Evolutionary conservation across 1,140 invertebrate genomes (phyloP).

Genomic region (Drosophila nasuta): DNA sequence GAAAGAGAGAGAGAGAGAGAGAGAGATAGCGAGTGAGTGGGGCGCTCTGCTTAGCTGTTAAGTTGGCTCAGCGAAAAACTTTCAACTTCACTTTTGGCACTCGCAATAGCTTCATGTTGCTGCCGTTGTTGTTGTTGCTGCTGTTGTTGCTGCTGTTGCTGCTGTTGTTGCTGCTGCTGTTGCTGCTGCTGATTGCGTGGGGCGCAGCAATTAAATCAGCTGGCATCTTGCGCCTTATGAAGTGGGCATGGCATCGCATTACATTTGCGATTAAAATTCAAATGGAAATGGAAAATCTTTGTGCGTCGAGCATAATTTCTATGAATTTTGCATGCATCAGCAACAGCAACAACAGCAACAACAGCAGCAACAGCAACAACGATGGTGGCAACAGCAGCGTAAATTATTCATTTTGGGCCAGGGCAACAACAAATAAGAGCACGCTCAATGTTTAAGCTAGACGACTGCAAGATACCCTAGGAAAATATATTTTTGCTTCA

Average conservation of each 20-base stretch:
- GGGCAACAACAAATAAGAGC: conserved; percentile 28
- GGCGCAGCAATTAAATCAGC: conserved; percentile 64
- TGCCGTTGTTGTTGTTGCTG: too few relatives aligned
- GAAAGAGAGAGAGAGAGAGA: too few relatives aligned
- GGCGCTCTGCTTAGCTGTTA: conserved; percentile 1
- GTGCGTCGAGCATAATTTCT: conserved; percentile 58
- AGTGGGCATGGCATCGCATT: conserved; percentile 38
- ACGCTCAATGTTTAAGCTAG: neutral
- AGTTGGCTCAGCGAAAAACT: conserved; percentile 30
- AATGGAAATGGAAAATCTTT: conserved; percentile 70
- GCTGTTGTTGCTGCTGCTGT: conserved; percentile 8
- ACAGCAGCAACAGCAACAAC: neutral
- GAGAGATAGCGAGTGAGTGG: too few relatives aligned
- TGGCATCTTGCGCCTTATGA: conserved; percentile 31
- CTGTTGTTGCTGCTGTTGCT: too few relatives aligned
- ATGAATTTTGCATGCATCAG: conserved; percentile 76
- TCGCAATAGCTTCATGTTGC: conserved; percentile 28
- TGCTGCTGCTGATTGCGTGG: conserved; percentile 9
- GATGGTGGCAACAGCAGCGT: conserved; percentile 41
- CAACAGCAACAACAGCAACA: conserved; percentile 41
- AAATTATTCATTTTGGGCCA: conserved; percentile 79
- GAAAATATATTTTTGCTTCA: too few relatives aligned
- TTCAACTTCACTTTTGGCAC: neutral
- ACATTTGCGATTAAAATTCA: conserved; percentile 67
- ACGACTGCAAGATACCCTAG: neutral